These are phyloP conservation scores for Trilocha varians DNA, from an alignment of 2,888 invertebrate genomes.

Conservation along the genomic window DNA sequence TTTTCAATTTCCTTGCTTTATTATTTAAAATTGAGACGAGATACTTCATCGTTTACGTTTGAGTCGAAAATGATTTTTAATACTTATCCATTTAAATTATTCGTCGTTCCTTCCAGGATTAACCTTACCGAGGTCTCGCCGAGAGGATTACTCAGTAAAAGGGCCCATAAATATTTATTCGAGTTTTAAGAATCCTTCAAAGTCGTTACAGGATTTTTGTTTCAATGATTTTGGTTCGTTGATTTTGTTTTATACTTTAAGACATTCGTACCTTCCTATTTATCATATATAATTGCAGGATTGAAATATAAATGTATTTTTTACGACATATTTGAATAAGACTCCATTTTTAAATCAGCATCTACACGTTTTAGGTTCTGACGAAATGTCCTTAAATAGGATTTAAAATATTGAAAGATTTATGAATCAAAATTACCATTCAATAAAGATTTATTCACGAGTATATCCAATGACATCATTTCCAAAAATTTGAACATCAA, in stretches of 20 bases:
- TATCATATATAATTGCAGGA: no score
- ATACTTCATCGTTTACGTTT: not conserved
- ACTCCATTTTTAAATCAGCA: no score
- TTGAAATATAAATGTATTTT: no score
- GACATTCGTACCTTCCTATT: no score
- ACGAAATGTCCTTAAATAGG: no score
- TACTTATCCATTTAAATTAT: constrained; percentile 34
- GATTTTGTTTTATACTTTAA: not conserved
- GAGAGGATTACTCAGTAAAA: constrained; percentile 13
- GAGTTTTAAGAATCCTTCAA: constrained; percentile 1
- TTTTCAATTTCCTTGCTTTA: constrained; percentile 25
- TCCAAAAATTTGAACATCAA: constrained; percentile 5
- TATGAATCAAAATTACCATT: no score
- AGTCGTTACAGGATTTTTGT: not conserved
- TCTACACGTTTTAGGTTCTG: no score
- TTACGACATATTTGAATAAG: no score
- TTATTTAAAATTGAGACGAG: constrained; percentile 31
- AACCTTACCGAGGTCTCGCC: constrained; percentile 13
- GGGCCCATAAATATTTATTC: constrained; percentile 23
- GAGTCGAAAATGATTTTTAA: constrained; percentile 39
- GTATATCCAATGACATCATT: constrained; percentile 1
- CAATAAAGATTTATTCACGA: no score
- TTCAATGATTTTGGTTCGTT: not conserved
- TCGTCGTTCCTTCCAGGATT: constrained; percentile 38
- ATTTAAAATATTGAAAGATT: no score